Base-by-base conservation (phyloP, 1,140 invertebrate species). In the Drosophila ohnishii region DNA sequence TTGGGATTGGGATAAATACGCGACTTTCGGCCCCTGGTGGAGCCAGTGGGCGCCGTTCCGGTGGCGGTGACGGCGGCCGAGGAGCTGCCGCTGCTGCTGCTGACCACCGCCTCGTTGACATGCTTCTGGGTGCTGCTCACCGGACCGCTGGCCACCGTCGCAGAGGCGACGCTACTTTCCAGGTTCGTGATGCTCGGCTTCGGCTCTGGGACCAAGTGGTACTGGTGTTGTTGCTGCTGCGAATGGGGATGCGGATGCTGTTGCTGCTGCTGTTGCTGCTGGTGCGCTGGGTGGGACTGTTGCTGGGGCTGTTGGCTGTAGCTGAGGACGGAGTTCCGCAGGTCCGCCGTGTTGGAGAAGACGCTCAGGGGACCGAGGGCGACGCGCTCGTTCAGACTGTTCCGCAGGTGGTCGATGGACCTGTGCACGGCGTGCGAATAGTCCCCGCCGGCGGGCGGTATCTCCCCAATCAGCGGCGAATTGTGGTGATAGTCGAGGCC, bases 371-470 rank as follows among this genome's bases (percentile, higher is more conserved):
- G 90, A 14, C 90, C 90, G 48, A 94, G 74, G 42, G 93, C 92
- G 4, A 93, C 92, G 5, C 94, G 92, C 40, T 94, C 93, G 28
- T 94, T 94, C 78, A 94, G 92, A 14, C 93, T 94, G 56, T 91
- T 91, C 61, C 94, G 91, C 61, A 95, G 86, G 80, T 94, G 94
- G 78, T 95, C 94, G 84, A 95, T 95, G 80, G 94, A 95, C 65
- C 94, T 92, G 87, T 95, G 94, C 73, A 95, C 94, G 65, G 95
- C 94, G 79, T 95, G 94, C 19, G 93, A 93, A 75, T 94, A 94
- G 10, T 92, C 91, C 22, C 94, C 94, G 11, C 90, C 91, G 30
- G 81, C 76, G 28, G 90, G 90, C 14, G 93, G 94, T 76, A 94
- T 94, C 88, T 94, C 94, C 0, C 93, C 94, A 92, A 94, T 94